phyloP scores from a whole-genome alignment of 2,888 invertebrate species.

The Marasmarcha lunaedactyla region DNA sequence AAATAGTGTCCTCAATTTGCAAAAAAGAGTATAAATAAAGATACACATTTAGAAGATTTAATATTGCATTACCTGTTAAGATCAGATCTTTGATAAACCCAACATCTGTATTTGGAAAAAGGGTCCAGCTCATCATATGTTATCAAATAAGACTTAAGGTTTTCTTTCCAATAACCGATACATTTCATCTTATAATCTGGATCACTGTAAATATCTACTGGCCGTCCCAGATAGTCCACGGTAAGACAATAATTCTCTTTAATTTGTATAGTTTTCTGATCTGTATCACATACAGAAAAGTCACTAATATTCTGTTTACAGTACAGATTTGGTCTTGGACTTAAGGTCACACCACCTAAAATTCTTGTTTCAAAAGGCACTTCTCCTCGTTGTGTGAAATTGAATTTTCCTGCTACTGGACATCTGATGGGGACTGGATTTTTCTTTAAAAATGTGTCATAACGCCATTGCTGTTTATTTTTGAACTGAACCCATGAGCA shows the following conservation, averaged over 20 bases:
- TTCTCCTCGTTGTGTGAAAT: slow-evolving; percentile 92
- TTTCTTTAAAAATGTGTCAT: slow-evolving; percentile 86
- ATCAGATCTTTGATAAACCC: slow-evolving; percentile 97
- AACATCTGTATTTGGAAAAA: slow-evolving; percentile 94
- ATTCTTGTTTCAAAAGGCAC: slow-evolving; percentile 93
- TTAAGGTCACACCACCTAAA: slow-evolving; percentile 93
- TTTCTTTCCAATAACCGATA: slow-evolving; percentile 98
- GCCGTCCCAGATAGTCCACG: slow-evolving; percentile 95
- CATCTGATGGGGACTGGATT: slow-evolving; percentile 93
- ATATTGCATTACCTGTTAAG: slow-evolving; percentile 88
- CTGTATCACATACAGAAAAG: slow-evolving; percentile 94
- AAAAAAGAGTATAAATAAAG: too few relatives aligned
- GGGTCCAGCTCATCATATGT: slow-evolving; percentile 97
- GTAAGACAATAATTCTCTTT: slow-evolving; percentile 96
- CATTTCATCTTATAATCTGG: slow-evolving; percentile 97
- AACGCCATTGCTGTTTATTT: slow-evolving; percentile 87
- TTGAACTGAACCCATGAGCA: slow-evolving; percentile 95
- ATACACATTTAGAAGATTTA: too few relatives aligned
- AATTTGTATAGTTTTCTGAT: slow-evolving; percentile 93
- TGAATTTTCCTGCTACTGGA: slow-evolving; percentile 96
- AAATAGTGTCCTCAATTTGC: too few relatives aligned
- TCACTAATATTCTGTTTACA: slow-evolving; percentile 96
- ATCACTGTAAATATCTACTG: slow-evolving; percentile 95
- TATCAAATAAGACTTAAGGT: slow-evolving; percentile 94
- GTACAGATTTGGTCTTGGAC: slow-evolving; percentile 91